A percentile compares a stretch with the other conserved stretches of the same genome.
Evolutionary conservation across 2,797 vertebrate species (phyloP).

Genomic region (Rhinella marina): DNA sequence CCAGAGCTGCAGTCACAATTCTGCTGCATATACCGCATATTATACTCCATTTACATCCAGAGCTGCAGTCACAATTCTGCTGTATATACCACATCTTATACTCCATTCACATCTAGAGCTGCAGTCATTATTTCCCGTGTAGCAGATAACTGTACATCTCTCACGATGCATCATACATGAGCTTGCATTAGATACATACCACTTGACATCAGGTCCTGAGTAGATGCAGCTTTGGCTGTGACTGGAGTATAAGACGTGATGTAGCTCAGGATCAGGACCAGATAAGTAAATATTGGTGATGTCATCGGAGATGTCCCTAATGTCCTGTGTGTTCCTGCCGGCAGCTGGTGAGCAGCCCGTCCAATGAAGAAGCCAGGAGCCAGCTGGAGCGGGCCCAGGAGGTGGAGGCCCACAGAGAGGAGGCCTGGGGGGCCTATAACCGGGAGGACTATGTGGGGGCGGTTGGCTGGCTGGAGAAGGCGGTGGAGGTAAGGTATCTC

Average conservation of each 20-base stretch:
- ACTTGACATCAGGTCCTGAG: not conserved
- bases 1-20: too few relatives aligned
- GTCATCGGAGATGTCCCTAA: not conserved
- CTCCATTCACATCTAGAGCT: not conserved
- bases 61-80: not conserved
- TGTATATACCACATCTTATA: not conserved
- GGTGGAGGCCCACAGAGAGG: slow-evolving; percentile 77
- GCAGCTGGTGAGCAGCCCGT: slow-evolving; percentile 76
- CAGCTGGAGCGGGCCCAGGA: slow-evolving; percentile 75
- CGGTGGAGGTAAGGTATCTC: slow-evolving; percentile 75
- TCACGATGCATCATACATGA: too few relatives aligned
- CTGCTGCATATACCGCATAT: not conserved
- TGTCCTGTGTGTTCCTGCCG: too few relatives aligned
- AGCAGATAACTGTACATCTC: not conserved
- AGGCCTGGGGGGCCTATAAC: slow-evolving; percentile 74
- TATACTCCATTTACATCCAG: not conserved
- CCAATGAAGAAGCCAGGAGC: slow-evolving; percentile 76
- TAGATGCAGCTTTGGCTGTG: not conserved
- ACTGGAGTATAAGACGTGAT: not conserved
- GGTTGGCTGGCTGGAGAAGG: slow-evolving; percentile 75
- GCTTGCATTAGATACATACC: not conserved
- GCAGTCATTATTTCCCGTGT: not conserved
- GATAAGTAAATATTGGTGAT: too few relatives aligned
- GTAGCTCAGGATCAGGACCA: too few relatives aligned
- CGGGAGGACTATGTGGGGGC: slow-evolving; percentile 75